phyloP scores from a whole-genome alignment of 2,797 vertebrate genomes.

The Pseudochirops cupreus region DNA sequence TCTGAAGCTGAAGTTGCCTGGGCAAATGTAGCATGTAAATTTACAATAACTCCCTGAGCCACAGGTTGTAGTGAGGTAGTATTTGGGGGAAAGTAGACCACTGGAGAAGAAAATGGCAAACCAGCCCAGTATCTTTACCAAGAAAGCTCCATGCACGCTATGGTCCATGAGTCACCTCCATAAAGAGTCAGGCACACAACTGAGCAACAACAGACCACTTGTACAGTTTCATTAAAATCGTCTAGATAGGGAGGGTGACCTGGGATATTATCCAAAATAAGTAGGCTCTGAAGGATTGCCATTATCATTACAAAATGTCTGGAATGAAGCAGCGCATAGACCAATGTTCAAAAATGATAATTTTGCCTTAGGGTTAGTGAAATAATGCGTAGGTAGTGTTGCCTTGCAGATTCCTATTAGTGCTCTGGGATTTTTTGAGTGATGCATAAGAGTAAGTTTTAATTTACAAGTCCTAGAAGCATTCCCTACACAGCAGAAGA shows the following conservation, averaged over 20 bases:
- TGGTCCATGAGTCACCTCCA: neutral
- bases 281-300: neutral
- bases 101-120: neutral
- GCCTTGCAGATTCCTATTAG: neutral
- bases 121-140: neutral
- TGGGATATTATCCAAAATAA: neutral
- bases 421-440: neutral
- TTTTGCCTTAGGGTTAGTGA: neutral
- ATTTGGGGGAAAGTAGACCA: neutral
- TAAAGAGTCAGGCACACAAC: neutral
- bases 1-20: neutral
- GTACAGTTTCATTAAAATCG: neutral
- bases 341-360: neutral
- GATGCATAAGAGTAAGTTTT: neutral
- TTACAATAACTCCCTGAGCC: neutral
- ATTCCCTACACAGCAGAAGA: neutral
- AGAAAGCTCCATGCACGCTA: neutral
- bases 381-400: neutral
- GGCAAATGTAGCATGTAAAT: neutral
- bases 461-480: neutral
- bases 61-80: neutral
- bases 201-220: neutral
- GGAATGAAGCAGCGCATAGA: neutral
- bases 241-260: neutral
- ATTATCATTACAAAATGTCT: neutral